phyloP scores from a whole-genome alignment of 2,797 vertebrate genomes.

The Nannoperca australis region DNA sequence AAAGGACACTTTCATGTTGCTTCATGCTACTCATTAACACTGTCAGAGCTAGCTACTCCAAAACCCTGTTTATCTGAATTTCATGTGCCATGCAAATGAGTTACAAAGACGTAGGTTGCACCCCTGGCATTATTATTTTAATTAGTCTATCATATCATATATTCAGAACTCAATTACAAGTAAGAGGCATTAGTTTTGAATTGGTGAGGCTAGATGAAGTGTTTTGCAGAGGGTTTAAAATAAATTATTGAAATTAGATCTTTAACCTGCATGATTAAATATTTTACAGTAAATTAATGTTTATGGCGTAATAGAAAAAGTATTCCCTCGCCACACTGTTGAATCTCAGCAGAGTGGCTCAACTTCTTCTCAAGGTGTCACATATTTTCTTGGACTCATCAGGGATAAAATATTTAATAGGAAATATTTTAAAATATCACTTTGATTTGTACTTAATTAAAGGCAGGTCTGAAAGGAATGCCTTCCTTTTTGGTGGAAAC shows the following conservation, averaged over 20 bases:
- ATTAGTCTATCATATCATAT: slow-evolving; percentile 68
- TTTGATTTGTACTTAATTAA: slow-evolving; percentile 23
- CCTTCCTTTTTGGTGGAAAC: neutral
- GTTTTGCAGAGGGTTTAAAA: slow-evolving; percentile 38
- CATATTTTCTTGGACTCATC: slow-evolving; percentile 2
- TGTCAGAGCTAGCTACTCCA: slow-evolving; percentile 40
- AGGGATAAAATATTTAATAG: slow-evolving; percentile 16
- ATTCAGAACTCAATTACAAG: slow-evolving; percentile 61
- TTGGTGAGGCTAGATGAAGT: slow-evolving; percentile 51
- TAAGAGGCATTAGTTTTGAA: slow-evolving; percentile 56
- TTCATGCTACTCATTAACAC: slow-evolving; percentile 35
- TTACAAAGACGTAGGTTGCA: slow-evolving; percentile 48
- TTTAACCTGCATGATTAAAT: slow-evolving; percentile 36
- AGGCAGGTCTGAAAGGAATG: neutral
- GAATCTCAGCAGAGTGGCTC: neutral
- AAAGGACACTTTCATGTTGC: slow-evolving; percentile 38
- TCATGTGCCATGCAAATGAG: slow-evolving; percentile 61
- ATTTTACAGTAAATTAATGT: slow-evolving; percentile 25
- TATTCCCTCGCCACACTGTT: neutral
- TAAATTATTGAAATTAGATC: slow-evolving; percentile 41
- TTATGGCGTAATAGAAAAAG: slow-evolving; percentile 15
- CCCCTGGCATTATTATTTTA: slow-evolving; percentile 65
- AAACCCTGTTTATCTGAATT: slow-evolving; percentile 46
- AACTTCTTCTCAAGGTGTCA: neutral
- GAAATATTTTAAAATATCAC: slow-evolving; percentile 10